A percentile compares a stretch with the other conserved stretches of the same genome.
phyloP scores from a whole-genome alignment of 2,113 vertebrate genomes.

The Balaeniceps rex region DNA sequence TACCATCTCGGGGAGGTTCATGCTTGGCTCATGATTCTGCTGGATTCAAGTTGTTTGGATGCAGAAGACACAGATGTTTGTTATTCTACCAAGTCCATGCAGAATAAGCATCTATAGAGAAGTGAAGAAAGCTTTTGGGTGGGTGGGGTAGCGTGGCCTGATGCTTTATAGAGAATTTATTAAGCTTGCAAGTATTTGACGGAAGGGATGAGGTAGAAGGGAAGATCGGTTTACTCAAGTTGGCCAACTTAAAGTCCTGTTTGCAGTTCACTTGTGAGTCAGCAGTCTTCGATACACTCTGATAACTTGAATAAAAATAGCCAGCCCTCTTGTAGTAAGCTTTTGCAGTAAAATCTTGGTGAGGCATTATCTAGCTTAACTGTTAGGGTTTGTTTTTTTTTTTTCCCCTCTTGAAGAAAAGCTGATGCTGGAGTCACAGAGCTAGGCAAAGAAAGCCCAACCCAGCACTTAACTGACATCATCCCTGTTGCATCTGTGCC shows the following conservation, averaged over 20 bases:
- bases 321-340: not conserved
- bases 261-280: not conserved
- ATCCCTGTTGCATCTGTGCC: conserved; percentile 6
- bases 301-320: not conserved
- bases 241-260: not conserved
- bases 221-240: not conserved
- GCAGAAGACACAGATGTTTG: not conserved
- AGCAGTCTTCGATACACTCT: not conserved
- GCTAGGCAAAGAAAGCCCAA: not conserved
- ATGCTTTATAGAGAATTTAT: not conserved
- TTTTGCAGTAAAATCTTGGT: not conserved
- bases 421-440: not conserved
- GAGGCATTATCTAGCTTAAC: not conserved
- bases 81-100: not conserved
- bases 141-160: not conserved
- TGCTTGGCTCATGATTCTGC: accelerated
- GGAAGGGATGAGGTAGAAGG: not conserved
- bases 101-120: not conserved
- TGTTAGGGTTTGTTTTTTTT: not conserved
- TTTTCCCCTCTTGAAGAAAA: not conserved
- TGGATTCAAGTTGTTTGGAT: not conserved
- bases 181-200: not conserved
- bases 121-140: not conserved
- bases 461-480: conserved; percentile 6
- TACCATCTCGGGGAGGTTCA: not conserved